These are phyloP conservation scores for Diabrotica undecimpunctata DNA, from an alignment of 1,140 invertebrate genomes.

Conservation along the genomic window DNA sequence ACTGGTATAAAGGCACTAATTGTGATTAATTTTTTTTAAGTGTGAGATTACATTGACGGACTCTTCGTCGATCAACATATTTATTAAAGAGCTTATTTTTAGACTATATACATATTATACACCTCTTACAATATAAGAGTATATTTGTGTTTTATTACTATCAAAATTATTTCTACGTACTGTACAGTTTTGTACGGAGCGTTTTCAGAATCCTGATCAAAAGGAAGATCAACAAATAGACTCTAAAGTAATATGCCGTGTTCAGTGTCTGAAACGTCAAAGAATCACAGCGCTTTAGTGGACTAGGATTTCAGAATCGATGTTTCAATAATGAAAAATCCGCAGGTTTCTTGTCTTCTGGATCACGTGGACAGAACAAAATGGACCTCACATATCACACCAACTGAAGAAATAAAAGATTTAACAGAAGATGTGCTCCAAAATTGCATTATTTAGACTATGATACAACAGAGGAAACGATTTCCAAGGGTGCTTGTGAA, in stretches of 20 bases:
- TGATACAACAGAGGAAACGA: too few species aligned
- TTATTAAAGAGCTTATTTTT: constrained; percentile 16
- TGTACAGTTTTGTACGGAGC: background rate
- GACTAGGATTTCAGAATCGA: too few species aligned
- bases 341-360: too few species aligned
- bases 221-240: background rate
- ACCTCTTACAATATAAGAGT: background rate
- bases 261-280: background rate
- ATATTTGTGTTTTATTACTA: constrained; percentile 1
- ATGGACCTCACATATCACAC: too few species aligned
- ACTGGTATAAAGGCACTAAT: constrained; percentile 7
- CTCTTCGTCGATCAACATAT: constrained; percentile 8
- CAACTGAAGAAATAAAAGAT: too few species aligned
- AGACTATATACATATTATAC: constrained; percentile 8
- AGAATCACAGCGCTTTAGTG: too few species aligned
- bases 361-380: too few species aligned
- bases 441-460: too few species aligned
- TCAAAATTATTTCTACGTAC: background rate
- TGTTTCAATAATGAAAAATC: too few species aligned
- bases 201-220: background rate
- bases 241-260: background rate
- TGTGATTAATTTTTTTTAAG: background rate
- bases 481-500: too few species aligned
- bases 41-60: constrained; percentile 6
- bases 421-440: too few species aligned